Percentiles rank a stretch among this genome's conserved stretches.
These are phyloP conservation scores for Meiosimyza platycephala DNA, from an alignment of 2,888 invertebrate species.

Conservation along the genomic window DNA sequence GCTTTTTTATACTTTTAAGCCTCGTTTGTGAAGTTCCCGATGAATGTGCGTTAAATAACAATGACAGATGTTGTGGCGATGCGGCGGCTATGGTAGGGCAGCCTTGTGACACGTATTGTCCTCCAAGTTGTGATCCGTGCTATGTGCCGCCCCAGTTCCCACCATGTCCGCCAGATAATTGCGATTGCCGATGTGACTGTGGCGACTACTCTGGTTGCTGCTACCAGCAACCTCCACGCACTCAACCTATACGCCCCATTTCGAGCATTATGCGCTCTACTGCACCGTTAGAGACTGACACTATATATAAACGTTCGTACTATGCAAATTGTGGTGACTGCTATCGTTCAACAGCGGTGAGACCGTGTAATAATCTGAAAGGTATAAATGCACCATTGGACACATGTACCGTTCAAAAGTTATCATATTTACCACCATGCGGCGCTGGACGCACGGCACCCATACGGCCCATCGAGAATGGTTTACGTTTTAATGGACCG, in stretches of 20 bases:
- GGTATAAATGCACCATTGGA: slow-evolving; percentile 68
- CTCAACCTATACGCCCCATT: slow-evolving; percentile 57
- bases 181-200: slow-evolving; percentile 53
- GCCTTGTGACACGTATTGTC: slow-evolving; percentile 45
- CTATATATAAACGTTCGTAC: slow-evolving; percentile 76
- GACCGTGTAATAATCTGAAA: slow-evolving; percentile 67
- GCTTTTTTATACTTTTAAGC: too few species aligned
- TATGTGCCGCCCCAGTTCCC: slow-evolving; percentile 51
- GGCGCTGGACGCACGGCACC: slow-evolving; percentile 53
- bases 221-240: slow-evolving; percentile 63
- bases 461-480: slow-evolving; percentile 59
- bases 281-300: slow-evolving; percentile 72
- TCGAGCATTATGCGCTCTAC: slow-evolving; percentile 70
- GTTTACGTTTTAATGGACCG: slow-evolving; percentile 68
- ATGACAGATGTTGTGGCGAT: slow-evolving; percentile 38
- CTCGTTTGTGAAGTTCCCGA: slow-evolving; percentile 45
- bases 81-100: slow-evolving; percentile 6
- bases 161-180: slow-evolving; percentile 52
- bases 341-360: slow-evolving; percentile 65
- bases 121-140: slow-evolving; percentile 50
- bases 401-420: slow-evolving; percentile 69
- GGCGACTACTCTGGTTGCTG: slow-evolving; percentile 59
- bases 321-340: slow-evolving; percentile 68
- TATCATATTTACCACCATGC: slow-evolving; percentile 63
- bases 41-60: slow-evolving; percentile 36